Conservation (phyloP, 2,888 invertebrate genomes). For the Osmoderma eremita region DNA sequence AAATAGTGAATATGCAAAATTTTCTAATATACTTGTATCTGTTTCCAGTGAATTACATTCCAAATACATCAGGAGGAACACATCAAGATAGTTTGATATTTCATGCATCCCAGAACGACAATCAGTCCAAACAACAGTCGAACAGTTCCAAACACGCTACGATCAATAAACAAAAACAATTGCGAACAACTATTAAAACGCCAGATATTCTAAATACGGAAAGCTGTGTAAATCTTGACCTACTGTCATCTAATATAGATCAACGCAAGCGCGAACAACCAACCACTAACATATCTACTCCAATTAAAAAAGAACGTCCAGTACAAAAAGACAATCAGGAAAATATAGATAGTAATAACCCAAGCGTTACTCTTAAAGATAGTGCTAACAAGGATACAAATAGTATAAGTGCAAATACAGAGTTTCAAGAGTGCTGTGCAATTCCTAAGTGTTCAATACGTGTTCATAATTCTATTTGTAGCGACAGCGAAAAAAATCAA, state of each 20-base stretch:
- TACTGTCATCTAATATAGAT: slow-evolving; percentile 10
- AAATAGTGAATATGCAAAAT: not conserved
- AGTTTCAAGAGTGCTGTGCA: slow-evolving; percentile 25
- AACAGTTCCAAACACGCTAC: slow-evolving; percentile 9
- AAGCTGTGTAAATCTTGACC: slow-evolving; percentile 23
- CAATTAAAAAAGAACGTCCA: not conserved
- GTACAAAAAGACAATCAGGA: slow-evolving; percentile 16
- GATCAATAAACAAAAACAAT: slow-evolving; percentile 17
- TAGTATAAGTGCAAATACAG: not conserved
- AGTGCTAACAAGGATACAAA: not conserved
- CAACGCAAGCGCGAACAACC: not conserved
- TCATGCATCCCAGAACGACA: not conserved
- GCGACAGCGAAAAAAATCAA: slow-evolving; percentile 2
- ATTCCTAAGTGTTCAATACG: slow-evolving; percentile 23
- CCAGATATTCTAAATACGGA: slow-evolving; percentile 33
- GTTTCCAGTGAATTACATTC: slow-evolving; percentile 21
- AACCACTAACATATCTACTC: not conserved
- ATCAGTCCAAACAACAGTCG: slow-evolving; percentile 7
- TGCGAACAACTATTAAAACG: slow-evolving; percentile 1
- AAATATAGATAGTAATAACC: not conserved
- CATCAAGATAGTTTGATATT: not conserved
- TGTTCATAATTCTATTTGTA: slow-evolving; percentile 3
- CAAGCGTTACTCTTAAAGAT: not conserved
- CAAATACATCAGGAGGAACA: not conserved
- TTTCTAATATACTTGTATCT: not conserved